A percentile compares a stretch with the other conserved stretches of the same genome.
phyloP scores from a whole-genome alignment of 1,140 invertebrate species.

The Carcinoscorpius rotundicauda region DNA sequence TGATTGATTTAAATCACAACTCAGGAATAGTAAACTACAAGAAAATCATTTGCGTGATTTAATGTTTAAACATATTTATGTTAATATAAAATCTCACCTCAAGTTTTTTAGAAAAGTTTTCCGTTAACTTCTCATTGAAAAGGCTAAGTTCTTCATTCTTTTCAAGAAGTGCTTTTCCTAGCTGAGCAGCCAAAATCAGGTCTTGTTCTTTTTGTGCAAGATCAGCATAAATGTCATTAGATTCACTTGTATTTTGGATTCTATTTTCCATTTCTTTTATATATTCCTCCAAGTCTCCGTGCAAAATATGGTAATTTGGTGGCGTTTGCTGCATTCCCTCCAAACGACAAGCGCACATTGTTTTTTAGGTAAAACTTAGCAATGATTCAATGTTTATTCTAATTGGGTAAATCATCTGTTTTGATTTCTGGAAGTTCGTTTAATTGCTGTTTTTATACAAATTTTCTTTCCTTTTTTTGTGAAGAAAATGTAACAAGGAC shows the following conservation, averaged over 20 bases:
- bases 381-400: too few species aligned
- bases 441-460: too few species aligned
- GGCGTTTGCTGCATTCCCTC: conserved; percentile 19
- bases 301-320: conserved; percentile 11
- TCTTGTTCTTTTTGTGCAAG: conserved; percentile 86
- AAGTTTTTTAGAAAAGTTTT: conserved; percentile 81
- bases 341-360: conserved; percentile 17
- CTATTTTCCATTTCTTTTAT: conserved; percentile 42
- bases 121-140: conserved; percentile 67
- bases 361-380: too few species aligned
- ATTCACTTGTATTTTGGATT: conserved; percentile 26
- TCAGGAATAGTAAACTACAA: too few species aligned
- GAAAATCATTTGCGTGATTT: too few species aligned
- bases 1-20: too few species aligned
- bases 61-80: too few species aligned
- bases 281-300: conserved; percentile 40
- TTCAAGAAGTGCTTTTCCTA: conserved; percentile 86
- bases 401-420: too few species aligned
- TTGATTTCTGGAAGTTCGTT: too few species aligned
- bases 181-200: conserved; percentile 77
- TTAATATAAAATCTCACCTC: conserved; percentile 51
- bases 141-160: conserved; percentile 83
- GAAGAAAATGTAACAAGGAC: too few species aligned
- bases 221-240: conserved; percentile 61
- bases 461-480: too few species aligned